phyloP scores from a whole-genome alignment of 2,113 vertebrate genomes.

The Copsychus sechellarum region DNA sequence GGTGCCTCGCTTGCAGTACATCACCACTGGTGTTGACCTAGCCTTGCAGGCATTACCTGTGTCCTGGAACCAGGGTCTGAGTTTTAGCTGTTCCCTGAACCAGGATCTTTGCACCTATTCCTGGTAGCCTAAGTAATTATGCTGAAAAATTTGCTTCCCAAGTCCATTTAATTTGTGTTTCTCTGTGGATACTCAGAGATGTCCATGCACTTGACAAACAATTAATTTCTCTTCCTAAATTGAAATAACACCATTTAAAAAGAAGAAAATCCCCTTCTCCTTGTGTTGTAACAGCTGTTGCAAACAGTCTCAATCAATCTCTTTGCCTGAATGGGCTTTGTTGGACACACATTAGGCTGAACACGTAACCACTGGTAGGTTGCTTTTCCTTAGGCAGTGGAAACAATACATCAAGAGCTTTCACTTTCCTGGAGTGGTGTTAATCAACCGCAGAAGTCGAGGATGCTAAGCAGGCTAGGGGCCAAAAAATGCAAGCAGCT shows the following conservation, averaged over 20 bases:
- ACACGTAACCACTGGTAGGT: background rate
- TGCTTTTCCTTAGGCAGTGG: conserved; percentile 9
- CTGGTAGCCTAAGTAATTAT: background rate
- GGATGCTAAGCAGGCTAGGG: background rate
- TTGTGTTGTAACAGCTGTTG: background rate
- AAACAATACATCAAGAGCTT: conserved; percentile 45
- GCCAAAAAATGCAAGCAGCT: conserved; percentile 60
- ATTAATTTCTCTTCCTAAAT: background rate
- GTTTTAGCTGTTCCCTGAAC: background rate
- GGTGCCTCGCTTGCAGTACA: background rate
- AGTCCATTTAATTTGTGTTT: background rate
- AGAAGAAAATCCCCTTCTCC: background rate
- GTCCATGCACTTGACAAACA: background rate
- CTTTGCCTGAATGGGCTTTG: background rate
- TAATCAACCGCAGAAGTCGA: conserved; percentile 60
- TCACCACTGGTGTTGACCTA: background rate
- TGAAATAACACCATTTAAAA: background rate
- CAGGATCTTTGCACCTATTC: background rate
- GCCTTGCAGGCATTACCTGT: background rate
- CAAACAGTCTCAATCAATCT: background rate
- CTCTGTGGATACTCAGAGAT: background rate
- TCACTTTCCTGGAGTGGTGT: conserved; percentile 36
- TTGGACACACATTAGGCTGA: background rate
- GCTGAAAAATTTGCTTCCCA: background rate
- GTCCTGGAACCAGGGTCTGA: background rate